Conservation (phyloP, 2,113 vertebrate species). For the Sebastes fasciatus region DNA sequence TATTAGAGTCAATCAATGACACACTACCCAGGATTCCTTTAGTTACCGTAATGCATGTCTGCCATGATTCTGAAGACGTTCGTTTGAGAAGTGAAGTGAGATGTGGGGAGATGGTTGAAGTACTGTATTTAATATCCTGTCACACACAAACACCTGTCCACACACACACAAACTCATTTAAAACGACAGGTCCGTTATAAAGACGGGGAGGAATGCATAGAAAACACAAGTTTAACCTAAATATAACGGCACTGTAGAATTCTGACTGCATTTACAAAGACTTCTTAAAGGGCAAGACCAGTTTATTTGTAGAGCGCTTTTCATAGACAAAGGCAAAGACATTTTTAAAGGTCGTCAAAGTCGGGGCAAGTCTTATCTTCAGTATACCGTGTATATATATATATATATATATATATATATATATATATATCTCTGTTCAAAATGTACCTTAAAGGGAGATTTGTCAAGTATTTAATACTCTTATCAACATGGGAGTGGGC, state of each 20-base stretch:
- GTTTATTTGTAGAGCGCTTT: not conserved
- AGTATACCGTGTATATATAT: not conserved
- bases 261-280: conserved; percentile 8
- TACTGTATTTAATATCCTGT: conserved; percentile 17
- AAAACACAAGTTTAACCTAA: not conserved
- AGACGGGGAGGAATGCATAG: not conserved
- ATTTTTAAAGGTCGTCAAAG: not conserved
- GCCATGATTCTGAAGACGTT: conserved; percentile 51
- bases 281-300: not conserved
- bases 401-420: not conserved
- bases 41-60: conserved; percentile 57
- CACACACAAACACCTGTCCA: conserved; percentile 3
- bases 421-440: too few species aligned
- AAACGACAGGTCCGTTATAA: not conserved
- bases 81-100: conserved; percentile 62
- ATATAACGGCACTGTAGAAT: not conserved
- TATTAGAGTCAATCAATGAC: conserved; percentile 92
- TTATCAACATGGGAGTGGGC: too few species aligned
- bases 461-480: too few species aligned
- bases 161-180: conserved; percentile 17
- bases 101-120: conserved; percentile 49
- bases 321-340: not conserved
- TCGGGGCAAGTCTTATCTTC: not conserved
- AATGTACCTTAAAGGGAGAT: too few species aligned
- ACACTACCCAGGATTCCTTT: conserved; percentile 77